Conservation (phyloP, 2,797 vertebrate species). For the Chaetodon trifasciatus region DNA sequence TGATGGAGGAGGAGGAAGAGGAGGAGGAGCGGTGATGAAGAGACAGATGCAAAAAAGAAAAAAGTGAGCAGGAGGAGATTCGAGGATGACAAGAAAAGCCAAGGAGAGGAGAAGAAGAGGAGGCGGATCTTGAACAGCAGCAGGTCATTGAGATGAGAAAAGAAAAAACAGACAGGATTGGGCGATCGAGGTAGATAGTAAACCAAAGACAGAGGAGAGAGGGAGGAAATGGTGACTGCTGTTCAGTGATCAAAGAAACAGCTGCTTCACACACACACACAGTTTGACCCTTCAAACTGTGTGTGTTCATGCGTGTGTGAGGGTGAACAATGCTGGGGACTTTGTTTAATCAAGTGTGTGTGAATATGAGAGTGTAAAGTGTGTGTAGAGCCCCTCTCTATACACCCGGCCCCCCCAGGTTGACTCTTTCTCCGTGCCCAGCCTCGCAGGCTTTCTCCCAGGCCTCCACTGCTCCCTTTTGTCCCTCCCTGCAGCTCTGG, state of each 20-base stretch:
- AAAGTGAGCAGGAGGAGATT: background rate
- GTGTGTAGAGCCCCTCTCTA: background rate
- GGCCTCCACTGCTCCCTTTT: background rate
- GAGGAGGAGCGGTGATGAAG: background rate
- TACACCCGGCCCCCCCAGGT: background rate
- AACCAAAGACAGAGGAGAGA: conserved; percentile 5
- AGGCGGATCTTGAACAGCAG: conserved; percentile 29
- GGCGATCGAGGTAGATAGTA: background rate
- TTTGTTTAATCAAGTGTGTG: conserved; percentile 65
- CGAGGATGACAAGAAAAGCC: background rate
- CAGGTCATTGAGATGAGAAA: conserved; percentile 17
- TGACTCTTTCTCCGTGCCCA: conserved; percentile 15
- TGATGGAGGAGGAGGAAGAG: background rate
- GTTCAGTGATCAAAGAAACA: conserved; percentile 71
- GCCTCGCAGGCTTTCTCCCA: background rate
- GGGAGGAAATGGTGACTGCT: conserved; percentile 36
- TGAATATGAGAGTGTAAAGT: conserved; percentile 35
- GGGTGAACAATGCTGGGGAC: conserved; percentile 48
- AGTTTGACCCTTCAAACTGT: conserved; percentile 40
- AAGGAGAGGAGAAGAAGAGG: background rate
- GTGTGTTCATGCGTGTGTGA: conserved; percentile 47
- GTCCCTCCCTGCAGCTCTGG: conserved; percentile 4
- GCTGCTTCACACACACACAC: conserved; percentile 53
- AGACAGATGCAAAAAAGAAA: background rate
- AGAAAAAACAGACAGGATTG: background rate